Evolutionary conservation across 2,888 invertebrate genomes (phyloP), one percentile per base, ranked within the genome.

Genomic region (Agrotis clavis): DNA sequence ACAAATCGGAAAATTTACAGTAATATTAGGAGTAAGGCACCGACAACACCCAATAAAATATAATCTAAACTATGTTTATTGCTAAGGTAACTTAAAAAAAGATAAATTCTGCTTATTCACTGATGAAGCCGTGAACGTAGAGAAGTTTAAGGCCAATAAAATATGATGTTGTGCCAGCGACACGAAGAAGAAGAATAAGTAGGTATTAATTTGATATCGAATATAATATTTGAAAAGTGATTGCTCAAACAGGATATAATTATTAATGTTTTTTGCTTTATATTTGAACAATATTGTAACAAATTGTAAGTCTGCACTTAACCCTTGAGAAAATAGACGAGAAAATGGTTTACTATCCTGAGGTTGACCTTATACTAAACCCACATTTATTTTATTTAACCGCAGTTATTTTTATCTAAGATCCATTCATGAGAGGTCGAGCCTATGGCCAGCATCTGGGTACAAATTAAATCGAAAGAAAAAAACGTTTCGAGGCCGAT

Each of bases 21-120:
- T 25, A 57, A 0, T 61, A 61, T 19, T 57, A 50, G 21, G 30
- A 35, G 35, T 56, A 47, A 25, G 80, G 79, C 74, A 18, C 51
- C 4, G 19, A 48, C 74, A 62, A 74, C 80, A 79, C 74, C 57
- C 80, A 73, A 57, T 57, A 14, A 57, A 35, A n/a, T 35, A 7
- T 57, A 35, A 14, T 57, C 14, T n/a, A 57, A 7, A 35, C 14
- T 19, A 47, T 14, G 16, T 16, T 14, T 16, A 35, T 35, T 35
- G 35, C 14, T 47, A 47, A 16, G 14, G 16, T 47, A 16, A 47
- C 14, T 47, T 16, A 47, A 35, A 35, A 35, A 35, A 35, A 35
- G 0, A 41, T 41, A 11, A 41, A 41, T 41, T 41, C 25, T 14
- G 13, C n/a, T 35, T 35, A 35, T 14, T 57, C 35, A 35, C 13